Evolutionary conservation across 2,113 vertebrate species (phyloP), one percentile per base, ranked within the genome.

Genomic region (Natator depressus): DNA sequence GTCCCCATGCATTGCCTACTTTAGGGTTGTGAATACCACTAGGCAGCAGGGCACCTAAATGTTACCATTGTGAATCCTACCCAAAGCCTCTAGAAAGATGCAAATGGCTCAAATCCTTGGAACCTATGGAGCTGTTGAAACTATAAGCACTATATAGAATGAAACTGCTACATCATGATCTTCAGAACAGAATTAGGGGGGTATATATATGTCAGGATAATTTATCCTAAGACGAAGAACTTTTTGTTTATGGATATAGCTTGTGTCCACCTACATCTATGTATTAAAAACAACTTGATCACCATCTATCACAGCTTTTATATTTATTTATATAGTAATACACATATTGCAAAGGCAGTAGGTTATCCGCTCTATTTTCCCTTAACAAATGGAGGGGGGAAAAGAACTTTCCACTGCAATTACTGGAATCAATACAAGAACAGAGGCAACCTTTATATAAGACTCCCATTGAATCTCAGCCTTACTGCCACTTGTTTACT

Each of bases 61-160:
- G 8, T 38, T 19, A 19, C n/a, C 17, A 8, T 38, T 38, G 9
- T 38, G n/a, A 38, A 72, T 72, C 19, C 65, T 72, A 72, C 9
- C n/a, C n/a, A 38, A 72, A 95, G 51, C 81, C 65, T 93, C 72
- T 49, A 91, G 55, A 78, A 84, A 94, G 93, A 91, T 65, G 75
- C 35, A 94, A 97, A 88, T 35, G 76, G 25, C 84, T 89, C 76
- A 82, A 91, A 92, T 78, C 27, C 25, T 69, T 88, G 91, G 55
- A 93, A 87, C 14, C 35, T 82, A 29, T 47, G n/a, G 78, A 86
- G 75, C 89, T 89, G 88, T 84, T 76, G 54, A 89, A 85, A 88
- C 81, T 57, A 14, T 83, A 93, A 94, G 24, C 59, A 91, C 31
- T 87, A 51, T 80, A 62, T 87, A 91, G 92, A 95, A 78, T 85